Base-by-base conservation (phyloP, 1,140 invertebrate genomes). In the Charaxes varanes region DNA sequence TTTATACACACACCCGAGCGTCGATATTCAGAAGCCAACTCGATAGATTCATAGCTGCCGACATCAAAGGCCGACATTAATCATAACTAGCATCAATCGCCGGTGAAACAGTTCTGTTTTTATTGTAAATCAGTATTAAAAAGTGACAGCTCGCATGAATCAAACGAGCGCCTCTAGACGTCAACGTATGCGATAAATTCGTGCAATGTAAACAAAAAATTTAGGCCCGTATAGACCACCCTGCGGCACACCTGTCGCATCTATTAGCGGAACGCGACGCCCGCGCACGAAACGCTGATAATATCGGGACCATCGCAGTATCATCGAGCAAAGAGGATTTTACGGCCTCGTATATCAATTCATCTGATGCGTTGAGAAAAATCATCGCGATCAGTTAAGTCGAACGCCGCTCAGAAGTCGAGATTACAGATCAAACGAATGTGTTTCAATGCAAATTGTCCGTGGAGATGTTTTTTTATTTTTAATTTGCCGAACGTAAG, bases 71-170 rank as follows among this genome's bases (percentile, higher is more conserved):
- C 55, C 38, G 42, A 62, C 69, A 80, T 83, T 76, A 80, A 83
- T 83, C 73, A 83, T 83, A 83, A 83, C 73, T 71, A 60, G 69
- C 76, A 83, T 79, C 72, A 80, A 80, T 83, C 72, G 73, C 69
- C 62, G 62, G 60, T 67, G 70, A 62, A 64, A 70, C 65, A 64
- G 54, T 69, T 72, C 62, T 73, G 65, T 77, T 83, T 80, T 83
- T 80, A 80, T 83, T 83, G 76, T 80, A 79, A 80, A 82, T 80
- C 72, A 76, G 73, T 71, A 74, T 79, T 76, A 79, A 80, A 80
- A 79, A 78, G 72, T 60, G 72, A 76, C 73, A 74, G 64, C 62
- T 64, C 59, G 59, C 58, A 78, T 79, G 68, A 79, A 82, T 82
- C 78, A 79, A 72, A 66, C 61, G 60, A 48, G 45, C 70, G 62